Base-by-base conservation (phyloP, 2,888 invertebrate genomes). In the Panzeria rudis region DNA sequence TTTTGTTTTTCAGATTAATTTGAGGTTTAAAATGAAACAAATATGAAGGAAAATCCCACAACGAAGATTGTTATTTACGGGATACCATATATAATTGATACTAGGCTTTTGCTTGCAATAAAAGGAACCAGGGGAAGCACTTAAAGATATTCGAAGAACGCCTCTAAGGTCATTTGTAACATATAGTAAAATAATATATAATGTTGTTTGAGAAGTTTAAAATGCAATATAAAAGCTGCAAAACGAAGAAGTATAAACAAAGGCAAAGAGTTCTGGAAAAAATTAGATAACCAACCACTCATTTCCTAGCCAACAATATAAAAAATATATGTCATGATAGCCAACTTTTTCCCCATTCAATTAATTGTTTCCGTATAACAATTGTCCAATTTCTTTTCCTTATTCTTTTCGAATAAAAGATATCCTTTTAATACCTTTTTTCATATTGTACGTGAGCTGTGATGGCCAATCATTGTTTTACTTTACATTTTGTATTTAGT, bases 401-500 rank as follows among this genome's bases (percentile, higher is more conserved):
- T 9, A 66, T 50, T 23, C 17, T 59, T 61, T 52, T n/a, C 11
- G 35, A 13, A 66, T 35, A 25, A 71, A 69, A n/a, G 20, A 61
- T 47, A 29, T 15, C 23, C 50, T 25, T 41, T 52, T 20, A 35
- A 25, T 20, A 71, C 41, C 66, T 76, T 76, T 72, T 71, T 68
- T 44, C 47, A 76, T 61, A 64, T 35, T 29, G n/a, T 59, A 17
- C 15, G 52, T 47, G 72, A 81, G 66, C 77, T 77, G 38, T 81
- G 68, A 38, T 84, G 72, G 77, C 84, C 77, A 72, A 77, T 77
- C 76, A 59, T 69, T 62, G 68, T 69, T 85, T 69, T 75, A 85
- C 78, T 85, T 85, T 82, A 75, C 78, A 82, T 79, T 75, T 81
- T 73, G 44, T 41, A 77, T 71, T 79, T 71, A 82, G 35, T 79